A percentile compares a stretch with the other conserved stretches of the same genome.
These are phyloP conservation scores for Anorthoa munda DNA, from an alignment of 2,888 invertebrate genomes.

Conservation along the genomic window DNA sequence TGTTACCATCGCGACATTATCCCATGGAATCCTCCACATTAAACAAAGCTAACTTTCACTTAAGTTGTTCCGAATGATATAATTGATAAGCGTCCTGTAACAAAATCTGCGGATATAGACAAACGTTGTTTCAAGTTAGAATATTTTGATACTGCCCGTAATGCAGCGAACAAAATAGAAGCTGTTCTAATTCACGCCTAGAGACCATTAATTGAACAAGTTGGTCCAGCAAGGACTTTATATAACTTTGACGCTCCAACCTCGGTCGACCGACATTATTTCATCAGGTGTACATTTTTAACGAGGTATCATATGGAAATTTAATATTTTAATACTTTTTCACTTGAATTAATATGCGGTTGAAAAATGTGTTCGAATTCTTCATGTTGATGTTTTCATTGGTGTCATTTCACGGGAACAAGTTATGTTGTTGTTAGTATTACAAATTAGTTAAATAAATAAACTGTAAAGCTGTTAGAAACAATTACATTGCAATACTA, in stretches of 20 bases:
- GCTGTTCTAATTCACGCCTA: slow-evolving; percentile 4
- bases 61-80: neutral
- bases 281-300: slow-evolving; percentile 55
- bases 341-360: slow-evolving; percentile 6
- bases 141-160: slow-evolving; percentile 2
- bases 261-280: slow-evolving; percentile 30
- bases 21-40: neutral
- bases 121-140: neutral
- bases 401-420: neutral
- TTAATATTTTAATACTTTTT: slow-evolving; percentile 31
- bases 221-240: slow-evolving; percentile 36
- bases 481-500: neutral
- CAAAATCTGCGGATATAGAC: neutral
- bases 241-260: slow-evolving; percentile 34
- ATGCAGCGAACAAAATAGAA: slow-evolving; percentile 19
- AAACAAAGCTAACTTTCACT: neutral
- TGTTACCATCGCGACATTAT: no score
- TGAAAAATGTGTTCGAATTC: slow-evolving; percentile 10
- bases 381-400: slow-evolving; percentile 20
- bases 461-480: neutral
- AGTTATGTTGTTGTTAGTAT: neutral
- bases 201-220: slow-evolving; percentile 37
- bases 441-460: neutral
- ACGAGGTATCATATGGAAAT: slow-evolving; percentile 42
- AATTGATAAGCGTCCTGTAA: neutral